Evolutionary conservation across 2,113 vertebrate genomes (phyloP).

Genomic region (Clarias magur): DNA sequence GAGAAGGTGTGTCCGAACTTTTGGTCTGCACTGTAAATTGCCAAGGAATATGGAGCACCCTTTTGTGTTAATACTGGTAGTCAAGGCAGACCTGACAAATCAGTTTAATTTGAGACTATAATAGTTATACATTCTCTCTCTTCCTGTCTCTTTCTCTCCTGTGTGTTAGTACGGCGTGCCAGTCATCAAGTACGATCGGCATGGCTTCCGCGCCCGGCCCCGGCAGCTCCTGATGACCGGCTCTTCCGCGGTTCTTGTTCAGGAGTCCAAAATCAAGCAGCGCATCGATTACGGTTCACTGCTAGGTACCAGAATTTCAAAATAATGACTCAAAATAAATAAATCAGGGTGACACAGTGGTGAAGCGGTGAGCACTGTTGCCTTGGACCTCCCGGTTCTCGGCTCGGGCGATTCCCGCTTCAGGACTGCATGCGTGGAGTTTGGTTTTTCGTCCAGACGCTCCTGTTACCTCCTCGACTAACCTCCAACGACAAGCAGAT

Average conservation of each 20-base stretch:
- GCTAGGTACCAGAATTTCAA: conserved; percentile 71
- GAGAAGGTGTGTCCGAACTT: too few relatives aligned
- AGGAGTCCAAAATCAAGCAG: conserved; percentile 91
- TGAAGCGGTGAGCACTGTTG: too few relatives aligned
- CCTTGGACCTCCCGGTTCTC: too few relatives aligned
- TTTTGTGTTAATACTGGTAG: too few relatives aligned
- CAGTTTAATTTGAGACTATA: neutral
- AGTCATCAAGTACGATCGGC: conserved; percentile 93
- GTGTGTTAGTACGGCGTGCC: conserved; percentile 82
- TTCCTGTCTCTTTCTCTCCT: neutral
- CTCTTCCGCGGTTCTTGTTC: conserved; percentile 79
- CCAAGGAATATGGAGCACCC: too few relatives aligned
- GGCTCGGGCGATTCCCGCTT: too few relatives aligned
- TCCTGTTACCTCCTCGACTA: too few relatives aligned
- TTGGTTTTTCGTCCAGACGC: too few relatives aligned
- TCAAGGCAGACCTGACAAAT: neutral
- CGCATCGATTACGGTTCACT: conserved; percentile 84
- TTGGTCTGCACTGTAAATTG: too few relatives aligned
- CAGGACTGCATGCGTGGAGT: too few relatives aligned
- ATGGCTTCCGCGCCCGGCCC: conserved; percentile 84
- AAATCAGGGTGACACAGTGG: neutral
- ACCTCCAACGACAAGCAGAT: too few relatives aligned
- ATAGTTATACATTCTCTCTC: neutral
- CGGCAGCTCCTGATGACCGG: conserved; percentile 89
- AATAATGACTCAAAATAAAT: neutral